Evolutionary conservation across 2,797 vertebrate species (phyloP).

Genomic region (Petrocephalus schoutedeni): DNA sequence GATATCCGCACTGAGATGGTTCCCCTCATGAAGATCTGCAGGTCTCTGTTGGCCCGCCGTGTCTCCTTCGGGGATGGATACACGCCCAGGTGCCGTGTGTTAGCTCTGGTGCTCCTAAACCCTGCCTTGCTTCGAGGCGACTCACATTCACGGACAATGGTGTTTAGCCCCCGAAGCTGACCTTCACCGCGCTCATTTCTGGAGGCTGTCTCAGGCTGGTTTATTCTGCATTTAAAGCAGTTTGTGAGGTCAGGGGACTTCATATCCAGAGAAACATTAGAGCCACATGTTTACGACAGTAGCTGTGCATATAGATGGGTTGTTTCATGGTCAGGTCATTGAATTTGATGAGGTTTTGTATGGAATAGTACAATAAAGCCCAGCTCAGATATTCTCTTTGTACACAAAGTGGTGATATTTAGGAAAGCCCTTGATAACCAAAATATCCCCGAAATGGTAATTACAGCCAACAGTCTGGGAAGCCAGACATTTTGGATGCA

Average conservation of each 20-base stretch:
- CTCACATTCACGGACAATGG: background rate
- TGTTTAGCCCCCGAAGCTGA: background rate
- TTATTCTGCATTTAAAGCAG: background rate
- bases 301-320: background rate
- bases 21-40: background rate
- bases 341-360: background rate
- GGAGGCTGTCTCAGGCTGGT: background rate
- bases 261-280: background rate
- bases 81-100: background rate
- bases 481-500: background rate
- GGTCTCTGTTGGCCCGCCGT: background rate
- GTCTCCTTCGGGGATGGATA: background rate
- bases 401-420: background rate
- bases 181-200: background rate
- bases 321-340: background rate
- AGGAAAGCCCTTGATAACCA: background rate
- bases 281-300: background rate
- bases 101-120: background rate
- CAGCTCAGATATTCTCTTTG: background rate
- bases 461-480: background rate
- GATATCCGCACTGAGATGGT: background rate
- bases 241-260: background rate
- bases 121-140: background rate
- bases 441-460: background rate
- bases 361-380: background rate